These are phyloP conservation scores for Cotesia vestalis DNA, from an alignment of 1,140 invertebrate genomes.

Conservation along the genomic window DNA sequence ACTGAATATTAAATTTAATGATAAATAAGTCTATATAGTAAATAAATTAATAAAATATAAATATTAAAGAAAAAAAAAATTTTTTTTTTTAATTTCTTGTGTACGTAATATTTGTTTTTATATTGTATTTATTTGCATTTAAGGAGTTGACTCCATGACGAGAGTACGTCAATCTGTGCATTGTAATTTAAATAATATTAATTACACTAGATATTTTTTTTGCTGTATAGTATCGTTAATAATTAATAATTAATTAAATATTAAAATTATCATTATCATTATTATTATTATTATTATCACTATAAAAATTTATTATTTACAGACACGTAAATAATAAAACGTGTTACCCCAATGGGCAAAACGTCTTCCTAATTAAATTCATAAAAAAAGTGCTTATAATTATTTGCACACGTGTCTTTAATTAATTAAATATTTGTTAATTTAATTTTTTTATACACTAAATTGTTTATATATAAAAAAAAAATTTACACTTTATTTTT, in stretches of 20 bases:
- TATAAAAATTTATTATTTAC: background rate
- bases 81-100: constrained; percentile 6
- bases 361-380: constrained; percentile 26
- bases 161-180: constrained; percentile 44
- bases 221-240: background rate
- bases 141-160: constrained; percentile 38
- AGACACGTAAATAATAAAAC: background rate
- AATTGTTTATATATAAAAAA: constrained; percentile 16
- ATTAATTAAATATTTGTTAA: constrained; percentile 19
- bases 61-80: background rate
- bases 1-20: background rate
- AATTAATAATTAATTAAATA: background rate
- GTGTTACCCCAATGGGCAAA: background rate
- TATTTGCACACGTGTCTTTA: constrained; percentile 5
- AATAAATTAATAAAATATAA: constrained; percentile 20
- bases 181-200: constrained; percentile 29
- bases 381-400: constrained; percentile 7
- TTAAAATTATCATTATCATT: background rate
- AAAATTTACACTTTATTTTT: constrained; percentile 20
- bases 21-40: constrained; percentile 16
- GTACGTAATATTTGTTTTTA: constrained; percentile 40
- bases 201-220: constrained; percentile 8
- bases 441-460: constrained; percentile 8
- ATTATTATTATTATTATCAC: constrained; percentile 4
- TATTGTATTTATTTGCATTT: constrained; percentile 58